These are phyloP conservation scores for Phyllostomus discolor DNA, from an alignment of 2,113 vertebrate genomes.

Conservation along the genomic window DNA sequence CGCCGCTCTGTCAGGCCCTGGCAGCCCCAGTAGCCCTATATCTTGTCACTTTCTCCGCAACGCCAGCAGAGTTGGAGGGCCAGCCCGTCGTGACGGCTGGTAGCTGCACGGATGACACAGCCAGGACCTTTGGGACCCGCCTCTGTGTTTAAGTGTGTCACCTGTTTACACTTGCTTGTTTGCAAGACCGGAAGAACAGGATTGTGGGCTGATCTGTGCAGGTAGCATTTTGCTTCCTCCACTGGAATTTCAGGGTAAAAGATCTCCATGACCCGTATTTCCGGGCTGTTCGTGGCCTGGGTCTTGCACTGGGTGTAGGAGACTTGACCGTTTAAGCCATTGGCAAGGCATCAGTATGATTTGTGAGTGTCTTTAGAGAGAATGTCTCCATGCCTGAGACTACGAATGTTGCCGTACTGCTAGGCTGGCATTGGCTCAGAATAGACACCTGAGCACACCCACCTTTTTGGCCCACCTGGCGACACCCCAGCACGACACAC, in stretches of 20 bases:
- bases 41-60: fast-evolving
- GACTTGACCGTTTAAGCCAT: background rate
- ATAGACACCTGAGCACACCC: fast-evolving
- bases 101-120: background rate
- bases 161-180: background rate
- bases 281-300: background rate
- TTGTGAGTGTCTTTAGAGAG: background rate
- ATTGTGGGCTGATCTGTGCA: fast-evolving
- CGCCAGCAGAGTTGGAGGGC: background rate
- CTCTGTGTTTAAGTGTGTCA: background rate
- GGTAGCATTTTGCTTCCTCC: background rate
- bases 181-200: background rate
- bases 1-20: fast-evolving
- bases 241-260: fast-evolving
- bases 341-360: background rate
- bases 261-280: background rate
- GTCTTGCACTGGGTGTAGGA: background rate
- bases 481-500: fast-evolving
- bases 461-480: background rate
- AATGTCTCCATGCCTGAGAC: too few species aligned
- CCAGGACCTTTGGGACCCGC: background rate
- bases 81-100: fast-evolving
- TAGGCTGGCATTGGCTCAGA: background rate
- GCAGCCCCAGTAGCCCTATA: fast-evolving
- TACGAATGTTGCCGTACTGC: fast-evolving